Percentiles rank a stretch among this genome's conserved stretches.
These are phyloP conservation scores for Sus cebifrons DNA, from an alignment of 2,797 vertebrate genomes.

Conservation along the genomic window DNA sequence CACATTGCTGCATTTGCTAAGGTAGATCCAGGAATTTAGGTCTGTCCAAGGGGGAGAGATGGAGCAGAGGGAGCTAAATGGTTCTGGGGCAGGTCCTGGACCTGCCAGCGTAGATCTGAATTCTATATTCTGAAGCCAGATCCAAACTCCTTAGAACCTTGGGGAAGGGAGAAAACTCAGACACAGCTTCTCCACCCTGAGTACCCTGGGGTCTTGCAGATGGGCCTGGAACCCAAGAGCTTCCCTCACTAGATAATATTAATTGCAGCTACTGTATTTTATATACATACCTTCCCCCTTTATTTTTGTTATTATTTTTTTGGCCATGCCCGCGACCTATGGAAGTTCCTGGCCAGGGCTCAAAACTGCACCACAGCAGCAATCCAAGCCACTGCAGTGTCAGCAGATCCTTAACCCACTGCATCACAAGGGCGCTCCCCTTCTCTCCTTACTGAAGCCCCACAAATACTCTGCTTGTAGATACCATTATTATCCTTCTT, in stretches of 20 bases:
- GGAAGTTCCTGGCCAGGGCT: too few relatives aligned
- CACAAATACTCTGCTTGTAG: background rate
- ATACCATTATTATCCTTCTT: background rate
- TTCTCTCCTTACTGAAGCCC: background rate
- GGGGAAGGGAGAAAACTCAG: background rate
- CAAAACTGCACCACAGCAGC: too few relatives aligned
- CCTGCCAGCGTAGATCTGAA: background rate
- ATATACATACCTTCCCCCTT: background rate
- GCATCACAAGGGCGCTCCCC: too few relatives aligned
- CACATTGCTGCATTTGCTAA: background rate
- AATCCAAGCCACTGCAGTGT: too few relatives aligned
- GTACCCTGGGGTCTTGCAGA: background rate
- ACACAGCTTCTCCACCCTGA: background rate
- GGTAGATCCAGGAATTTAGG: background rate
- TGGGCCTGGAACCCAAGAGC: background rate
- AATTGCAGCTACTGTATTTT: background rate
- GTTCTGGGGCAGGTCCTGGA: background rate
- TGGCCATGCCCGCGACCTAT: too few relatives aligned
- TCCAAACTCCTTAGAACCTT: background rate
- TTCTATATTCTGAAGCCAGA: background rate
- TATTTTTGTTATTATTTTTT: too few relatives aligned
- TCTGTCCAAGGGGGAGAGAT: background rate
- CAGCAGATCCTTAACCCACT: too few relatives aligned
- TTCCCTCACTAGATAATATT: background rate
- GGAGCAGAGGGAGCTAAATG: background rate